Conservation (phyloP, 2,888 invertebrate species). For the Reticulitermes lucifugus region DNA sequence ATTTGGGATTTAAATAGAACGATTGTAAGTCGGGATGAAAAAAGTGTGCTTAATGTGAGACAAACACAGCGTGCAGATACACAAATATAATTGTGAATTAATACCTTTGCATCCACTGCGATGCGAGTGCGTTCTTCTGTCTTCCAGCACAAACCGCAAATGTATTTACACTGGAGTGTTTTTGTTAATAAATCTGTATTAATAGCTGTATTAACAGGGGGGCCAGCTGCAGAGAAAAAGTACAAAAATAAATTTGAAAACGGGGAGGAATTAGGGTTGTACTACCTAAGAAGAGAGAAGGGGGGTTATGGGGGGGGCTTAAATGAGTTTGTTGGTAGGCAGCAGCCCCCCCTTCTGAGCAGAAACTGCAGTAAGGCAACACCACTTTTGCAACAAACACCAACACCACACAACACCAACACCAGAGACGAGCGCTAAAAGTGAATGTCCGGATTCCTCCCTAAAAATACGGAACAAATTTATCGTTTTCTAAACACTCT, state of each 20-base stretch:
- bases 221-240: background rate
- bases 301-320: slow-evolving; percentile 47
- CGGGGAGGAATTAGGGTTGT: background rate
- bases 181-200: too few relatives aligned
- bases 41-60: background rate
- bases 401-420: slow-evolving; percentile 14
- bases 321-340: slow-evolving; percentile 40
- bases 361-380: background rate
- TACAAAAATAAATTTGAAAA: slow-evolving; percentile 19
- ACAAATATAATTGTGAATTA: background rate
- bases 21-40: background rate
- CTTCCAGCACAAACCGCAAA: background rate
- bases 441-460: background rate
- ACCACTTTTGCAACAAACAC: slow-evolving; percentile 11
- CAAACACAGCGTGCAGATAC: background rate
- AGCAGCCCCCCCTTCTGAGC: slow-evolving; percentile 49
- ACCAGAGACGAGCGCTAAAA: background rate
- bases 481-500: background rate
- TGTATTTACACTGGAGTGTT: background rate
- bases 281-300: slow-evolving; percentile 56
- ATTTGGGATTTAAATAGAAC: background rate
- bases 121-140: slow-evolving; percentile 31
- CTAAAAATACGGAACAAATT: background rate
- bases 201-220: background rate
- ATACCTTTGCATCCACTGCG: slow-evolving; percentile 47